Base-by-base conservation (phyloP, 2,797 vertebrate genomes). In the Mico argentatus region DNA sequence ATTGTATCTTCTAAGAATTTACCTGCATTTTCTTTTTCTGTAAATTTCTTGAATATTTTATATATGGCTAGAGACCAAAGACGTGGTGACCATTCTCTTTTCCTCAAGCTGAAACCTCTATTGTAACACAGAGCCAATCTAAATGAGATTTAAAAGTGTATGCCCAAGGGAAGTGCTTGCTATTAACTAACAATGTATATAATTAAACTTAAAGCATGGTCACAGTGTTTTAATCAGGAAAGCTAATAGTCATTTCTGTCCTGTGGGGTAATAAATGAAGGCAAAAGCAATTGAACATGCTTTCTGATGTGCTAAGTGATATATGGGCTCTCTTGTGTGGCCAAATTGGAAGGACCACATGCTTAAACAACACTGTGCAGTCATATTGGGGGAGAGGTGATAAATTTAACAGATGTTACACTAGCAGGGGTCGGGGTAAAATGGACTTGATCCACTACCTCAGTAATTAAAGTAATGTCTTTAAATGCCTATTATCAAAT, bases 281-380 rank as follows among this genome's bases (percentile, higher is more conserved):
- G 96, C 89, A 97, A 97, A 98, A 92, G 97, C 92, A 97, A 98
- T 97, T 97, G 93, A 97, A 97, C 94, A 91, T 41, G 91, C 82
- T 97, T 98, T 97, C 96, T 93, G 97, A 96, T 97, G 97, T 97
- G 89, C 79, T 93, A 91, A 97, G 89, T 97, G 97, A 98, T 98
- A 89, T 96, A 98, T 94, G 94, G 87, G 90, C 94, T 97, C 75
- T 95, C 96, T 81, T 61, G 90, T 97, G 91, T 90, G 76, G 96
- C 95, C 96, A 96, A 88, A 97, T 97, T 93, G 93, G 88, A 98
- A 98, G 90, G 90, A 87, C 87, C 95, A 98, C 95, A 96, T 97
- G 96, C 96, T 97, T 94, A 98, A 98, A 97, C 97, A 98, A 98
- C 92, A 90, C 91, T 79, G 46, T 94, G 87, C 88, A 96, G 92